A percentile compares a stretch with the other conserved stretches of the same genome.
These are phyloP conservation scores for Xylota sylvarum DNA, from an alignment of 2,888 invertebrate genomes.

Conservation along the genomic window DNA sequence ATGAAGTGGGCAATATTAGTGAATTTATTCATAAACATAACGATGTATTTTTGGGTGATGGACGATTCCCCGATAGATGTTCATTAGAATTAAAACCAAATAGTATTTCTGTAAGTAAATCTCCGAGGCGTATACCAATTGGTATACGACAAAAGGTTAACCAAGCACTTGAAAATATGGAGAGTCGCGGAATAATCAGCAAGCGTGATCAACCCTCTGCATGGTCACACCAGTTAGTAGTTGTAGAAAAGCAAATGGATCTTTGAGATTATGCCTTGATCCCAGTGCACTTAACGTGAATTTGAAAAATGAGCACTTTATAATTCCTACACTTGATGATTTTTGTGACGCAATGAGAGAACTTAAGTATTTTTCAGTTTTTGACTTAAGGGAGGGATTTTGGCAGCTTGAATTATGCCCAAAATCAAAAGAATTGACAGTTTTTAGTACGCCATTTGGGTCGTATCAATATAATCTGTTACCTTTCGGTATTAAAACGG, in stretches of 20 bases:
- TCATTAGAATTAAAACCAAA: constrained; percentile 36
- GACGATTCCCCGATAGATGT: constrained; percentile 51
- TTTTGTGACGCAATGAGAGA: constrained; percentile 70
- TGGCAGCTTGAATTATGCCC: constrained; percentile 61
- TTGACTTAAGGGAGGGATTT: constrained; percentile 44
- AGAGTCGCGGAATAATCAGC: constrained; percentile 66
- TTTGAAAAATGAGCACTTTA: constrained; percentile 73
- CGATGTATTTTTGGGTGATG: constrained; percentile 39
- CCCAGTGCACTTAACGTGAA: constrained; percentile 78
- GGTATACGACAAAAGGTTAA: constrained; percentile 28
- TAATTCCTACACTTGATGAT: constrained; percentile 78
- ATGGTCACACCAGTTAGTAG: constrained; percentile 39
- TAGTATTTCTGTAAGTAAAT: constrained; percentile 42
- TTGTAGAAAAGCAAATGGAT: constrained; percentile 73
- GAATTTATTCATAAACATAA: constrained; percentile 26
- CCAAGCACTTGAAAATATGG: constrained; percentile 52
- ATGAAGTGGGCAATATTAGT: constrained; percentile 24
- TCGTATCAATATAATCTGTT: constrained; percentile 53
- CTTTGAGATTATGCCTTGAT: constrained; percentile 79
- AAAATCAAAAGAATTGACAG: constrained; percentile 80
- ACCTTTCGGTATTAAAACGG: constrained; percentile 43
- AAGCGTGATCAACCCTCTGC: constrained; percentile 10
- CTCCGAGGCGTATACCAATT: constrained; percentile 47
- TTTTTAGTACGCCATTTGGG: too few species aligned
- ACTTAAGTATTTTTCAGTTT: constrained; percentile 76